Base-by-base conservation (phyloP, 1,140 invertebrate species). In the Berghia stephanieae region DNA sequence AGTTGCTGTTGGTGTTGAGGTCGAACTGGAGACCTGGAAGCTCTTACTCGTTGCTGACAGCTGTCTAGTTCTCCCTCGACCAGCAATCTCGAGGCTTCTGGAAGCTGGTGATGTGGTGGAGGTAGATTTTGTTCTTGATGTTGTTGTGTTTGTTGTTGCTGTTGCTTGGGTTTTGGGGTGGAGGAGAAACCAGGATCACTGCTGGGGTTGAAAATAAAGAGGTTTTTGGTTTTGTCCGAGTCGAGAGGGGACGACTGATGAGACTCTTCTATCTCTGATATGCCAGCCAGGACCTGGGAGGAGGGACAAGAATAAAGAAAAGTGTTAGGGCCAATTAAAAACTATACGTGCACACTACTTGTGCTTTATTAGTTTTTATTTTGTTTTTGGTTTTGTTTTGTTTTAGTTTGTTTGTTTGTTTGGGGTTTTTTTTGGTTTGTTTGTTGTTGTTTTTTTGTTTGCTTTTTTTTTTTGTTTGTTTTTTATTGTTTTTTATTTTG, bases 211-310 rank as follows among this genome's bases (percentile, higher is more conserved):
- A 72, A 66, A 49, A 77, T 21, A 16, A 49, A 38, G 52, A 79
- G 38, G 69, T 34, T 43, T 66, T 69, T 71, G 36, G 57, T 38
- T 44, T 55, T 24, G 4, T 31, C 4, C 31, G 31, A 34, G 46
- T 72, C 70, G 40, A 52, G 13, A 36, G 18, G 21, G 31, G 42
- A 73, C 21, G 52, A n/a, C 16, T 24, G 44, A 24, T 38, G 36
- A 36, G 55, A 57, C 70, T 84, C 80, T 57, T 83, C 83, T 13
- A 80, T 77, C 63, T 84, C 83, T 38, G 79, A 81, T 46, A 84
- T 84, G 27, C 82, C 83, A 40, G 83, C 81, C 63, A 84, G 80
- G 40, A 83, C 55, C 83, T 84, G 82, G 55, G 75, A 79, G 16
- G 31, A 72, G 21, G 38, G 36, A 31, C 18, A 49, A 77, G 67